These are phyloP conservation scores for Lacerta bilineata DNA, from an alignment of 2,797 vertebrate species.

Conservation along the genomic window DNA sequence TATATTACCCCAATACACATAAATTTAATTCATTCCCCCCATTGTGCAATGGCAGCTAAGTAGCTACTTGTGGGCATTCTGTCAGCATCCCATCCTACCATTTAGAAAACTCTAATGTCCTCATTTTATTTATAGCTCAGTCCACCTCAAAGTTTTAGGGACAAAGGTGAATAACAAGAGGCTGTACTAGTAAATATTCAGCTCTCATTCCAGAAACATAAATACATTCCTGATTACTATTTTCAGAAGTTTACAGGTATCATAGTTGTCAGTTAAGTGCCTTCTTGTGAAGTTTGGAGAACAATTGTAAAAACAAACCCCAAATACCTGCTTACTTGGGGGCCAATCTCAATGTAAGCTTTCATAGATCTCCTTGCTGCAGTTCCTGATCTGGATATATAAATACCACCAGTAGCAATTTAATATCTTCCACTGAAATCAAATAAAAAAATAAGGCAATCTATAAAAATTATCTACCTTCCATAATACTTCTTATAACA, in stretches of 20 bases:
- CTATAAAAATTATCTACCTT: slow-evolving; percentile 69
- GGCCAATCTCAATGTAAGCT: slow-evolving; percentile 48
- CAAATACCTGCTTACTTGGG: background rate
- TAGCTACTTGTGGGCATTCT: slow-evolving; percentile 64
- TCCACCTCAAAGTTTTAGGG: background rate
- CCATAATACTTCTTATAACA: slow-evolving; percentile 76
- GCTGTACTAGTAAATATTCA: background rate
- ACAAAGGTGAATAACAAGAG: background rate
- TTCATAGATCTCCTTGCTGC: slow-evolving; percentile 39
- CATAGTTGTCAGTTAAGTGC: background rate
- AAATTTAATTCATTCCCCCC: background rate
- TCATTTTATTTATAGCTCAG: background rate
- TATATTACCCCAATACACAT: slow-evolving; percentile 19
- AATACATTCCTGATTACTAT: background rate
- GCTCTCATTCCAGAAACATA: background rate
- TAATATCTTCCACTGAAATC: slow-evolving; percentile 48
- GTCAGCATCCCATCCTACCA: slow-evolving; percentile 66
- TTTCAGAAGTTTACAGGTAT: background rate
- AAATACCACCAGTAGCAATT: slow-evolving; percentile 62
- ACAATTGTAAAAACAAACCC: background rate
- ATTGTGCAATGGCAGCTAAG: slow-evolving; percentile 60
- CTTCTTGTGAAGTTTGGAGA: background rate
- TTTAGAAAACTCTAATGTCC: slow-evolving; percentile 48
- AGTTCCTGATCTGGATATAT: slow-evolving; percentile 64
- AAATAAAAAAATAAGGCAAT: slow-evolving; percentile 60